Percentiles rank a stretch among this genome's conserved stretches.
Evolutionary conservation across 2,888 invertebrate genomes (phyloP).

Genomic region (Drosophila merina): DNA sequence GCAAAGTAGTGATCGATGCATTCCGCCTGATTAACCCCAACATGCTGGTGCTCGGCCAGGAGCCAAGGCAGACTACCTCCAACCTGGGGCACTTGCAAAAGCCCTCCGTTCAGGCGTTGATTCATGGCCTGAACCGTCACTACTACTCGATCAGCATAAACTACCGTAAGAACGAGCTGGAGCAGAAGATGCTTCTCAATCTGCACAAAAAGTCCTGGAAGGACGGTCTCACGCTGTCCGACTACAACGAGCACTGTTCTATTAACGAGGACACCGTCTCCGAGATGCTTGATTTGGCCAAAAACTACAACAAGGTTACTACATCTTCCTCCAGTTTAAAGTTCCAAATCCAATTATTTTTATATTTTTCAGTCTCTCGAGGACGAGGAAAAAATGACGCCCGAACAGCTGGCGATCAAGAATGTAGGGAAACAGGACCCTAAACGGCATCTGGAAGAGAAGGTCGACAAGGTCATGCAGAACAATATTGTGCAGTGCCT

Average conservation of each 20-base stretch:
- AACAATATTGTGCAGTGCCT: conserved; percentile 99
- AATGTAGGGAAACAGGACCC: conserved; percentile 99
- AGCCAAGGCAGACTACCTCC: conserved; percentile 99
- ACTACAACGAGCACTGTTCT: conserved; percentile 96
- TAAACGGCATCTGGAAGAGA: conserved; percentile 99
- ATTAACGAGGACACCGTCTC: conserved; percentile 97
- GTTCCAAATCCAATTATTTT: not conserved
- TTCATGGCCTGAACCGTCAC: conserved; percentile 99
- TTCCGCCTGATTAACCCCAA: conserved; percentile 99
- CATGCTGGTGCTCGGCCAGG: conserved; percentile 99
- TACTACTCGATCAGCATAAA: conserved; percentile 99
- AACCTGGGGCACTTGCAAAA: conserved; percentile 99
- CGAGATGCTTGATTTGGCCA: conserved; percentile 98
- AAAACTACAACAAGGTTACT: conserved; percentile 94
- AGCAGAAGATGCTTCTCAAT: conserved; percentile 99
- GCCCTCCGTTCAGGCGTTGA: conserved; percentile 99
- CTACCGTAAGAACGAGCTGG: conserved; percentile 98
- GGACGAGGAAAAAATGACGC: conserved; percentile 99
- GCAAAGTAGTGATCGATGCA: conserved; percentile 99
- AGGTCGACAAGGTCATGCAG: conserved; percentile 98
- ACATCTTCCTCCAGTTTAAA: not conserved
- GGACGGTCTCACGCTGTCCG: conserved; percentile 95
- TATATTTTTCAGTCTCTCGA: conserved; percentile 89
- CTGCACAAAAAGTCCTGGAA: conserved; percentile 99
- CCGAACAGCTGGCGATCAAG: conserved; percentile 99